Percentiles rank a stretch among this genome's conserved stretches.
Conservation (phyloP, 2,888 invertebrate genomes). For the Kuschelorhynchus macadamiae region DNA sequence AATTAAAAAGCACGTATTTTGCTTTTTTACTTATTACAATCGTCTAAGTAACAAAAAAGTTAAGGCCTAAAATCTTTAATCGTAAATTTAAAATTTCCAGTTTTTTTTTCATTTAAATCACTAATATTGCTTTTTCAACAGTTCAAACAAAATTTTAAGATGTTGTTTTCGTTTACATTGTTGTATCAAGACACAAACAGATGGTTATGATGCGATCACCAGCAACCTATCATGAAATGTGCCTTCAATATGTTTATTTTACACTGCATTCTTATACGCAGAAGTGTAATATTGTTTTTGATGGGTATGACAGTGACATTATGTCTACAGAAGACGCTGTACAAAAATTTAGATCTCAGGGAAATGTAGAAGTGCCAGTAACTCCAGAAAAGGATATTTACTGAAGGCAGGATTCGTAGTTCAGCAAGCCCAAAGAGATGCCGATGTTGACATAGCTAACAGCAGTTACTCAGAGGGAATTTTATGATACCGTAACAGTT, state of each 20-base stretch:
- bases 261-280: not conserved
- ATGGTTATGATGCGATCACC: too few species aligned
- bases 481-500: not conserved
- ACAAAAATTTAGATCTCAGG: slow-evolving; percentile 1
- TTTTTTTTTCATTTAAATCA: not conserved
- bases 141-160: slow-evolving; percentile 11
- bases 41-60: not conserved
- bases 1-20: slow-evolving; percentile 6
- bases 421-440: slow-evolving; percentile 4
- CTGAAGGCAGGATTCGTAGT: slow-evolving; percentile 4
- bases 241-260: not conserved
- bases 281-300: not conserved
- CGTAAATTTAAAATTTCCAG: not conserved
- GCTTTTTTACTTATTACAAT: not conserved
- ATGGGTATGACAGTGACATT: not conserved
- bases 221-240: too few species aligned
- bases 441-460: not conserved
- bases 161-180: not conserved
- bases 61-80: not conserved
- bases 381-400: slow-evolving; percentile 1
- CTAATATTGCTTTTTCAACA: slow-evolving; percentile 3
- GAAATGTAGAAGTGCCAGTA: slow-evolving; percentile 5
- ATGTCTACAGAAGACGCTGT: slow-evolving; percentile 1
- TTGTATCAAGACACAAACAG: too few species aligned
- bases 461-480: slow-evolving; percentile 3